These are phyloP conservation scores for Limnephilus rhombicus DNA, from an alignment of 2,888 invertebrate genomes.

Conservation along the genomic window DNA sequence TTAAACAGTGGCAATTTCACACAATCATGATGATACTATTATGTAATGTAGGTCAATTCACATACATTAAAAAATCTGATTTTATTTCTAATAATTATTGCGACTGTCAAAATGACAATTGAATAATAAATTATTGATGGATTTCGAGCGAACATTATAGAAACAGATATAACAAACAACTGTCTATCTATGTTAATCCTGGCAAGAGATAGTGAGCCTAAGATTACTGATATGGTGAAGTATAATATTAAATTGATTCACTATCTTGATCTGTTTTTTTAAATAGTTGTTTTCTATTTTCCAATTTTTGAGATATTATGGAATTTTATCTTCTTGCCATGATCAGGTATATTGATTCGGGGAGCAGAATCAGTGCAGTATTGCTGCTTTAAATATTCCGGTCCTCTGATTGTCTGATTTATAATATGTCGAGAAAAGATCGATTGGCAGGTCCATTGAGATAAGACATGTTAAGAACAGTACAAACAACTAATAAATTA, in stretches of 20 bases:
- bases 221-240: too few relatives aligned
- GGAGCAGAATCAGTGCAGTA: background rate
- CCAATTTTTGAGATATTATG: background rate
- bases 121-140: too few relatives aligned
- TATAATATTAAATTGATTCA: too few relatives aligned
- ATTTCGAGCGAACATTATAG: too few relatives aligned
- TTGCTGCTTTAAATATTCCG: background rate
- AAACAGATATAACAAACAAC: too few relatives aligned
- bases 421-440: background rate
- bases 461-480: background rate
- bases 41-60: background rate
- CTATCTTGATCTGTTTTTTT: background rate
- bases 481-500: background rate
- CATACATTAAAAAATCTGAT: background rate
- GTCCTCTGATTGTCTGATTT: background rate
- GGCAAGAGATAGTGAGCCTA: too few relatives aligned
- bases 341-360: background rate
- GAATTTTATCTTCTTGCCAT: background rate
- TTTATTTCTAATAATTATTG: too few relatives aligned
- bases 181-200: too few relatives aligned
- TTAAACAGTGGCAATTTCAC: too few relatives aligned
- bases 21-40: too few relatives aligned
- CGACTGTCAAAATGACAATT: too few relatives aligned
- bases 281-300: too few relatives aligned
- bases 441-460: background rate